A percentile compares a stretch with the other conserved stretches of the same genome.
These are phyloP conservation scores for Peromyscus leucopus DNA, from an alignment of 2,113 vertebrate genomes.

Conservation along the genomic window DNA sequence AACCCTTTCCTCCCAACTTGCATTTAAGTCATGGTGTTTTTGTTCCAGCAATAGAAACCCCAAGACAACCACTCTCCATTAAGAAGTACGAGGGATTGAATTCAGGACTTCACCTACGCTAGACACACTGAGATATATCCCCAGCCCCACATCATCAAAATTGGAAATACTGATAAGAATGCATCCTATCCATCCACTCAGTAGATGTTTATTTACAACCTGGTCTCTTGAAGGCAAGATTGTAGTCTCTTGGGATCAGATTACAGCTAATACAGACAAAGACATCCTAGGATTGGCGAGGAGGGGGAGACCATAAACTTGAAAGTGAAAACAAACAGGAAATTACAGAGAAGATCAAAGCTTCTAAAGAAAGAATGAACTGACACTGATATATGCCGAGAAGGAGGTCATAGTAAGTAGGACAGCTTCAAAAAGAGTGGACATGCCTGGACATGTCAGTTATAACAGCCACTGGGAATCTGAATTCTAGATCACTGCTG, in stretches of 20 bases:
- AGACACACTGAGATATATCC: not conserved
- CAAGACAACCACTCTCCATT: not conserved
- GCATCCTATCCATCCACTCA: not conserved
- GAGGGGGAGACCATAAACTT: not conserved
- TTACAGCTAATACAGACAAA: not conserved
- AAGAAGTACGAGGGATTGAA: not conserved
- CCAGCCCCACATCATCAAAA: not conserved
- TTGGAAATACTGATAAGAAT: not conserved
- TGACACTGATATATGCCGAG: not conserved
- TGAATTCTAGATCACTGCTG: too few species aligned
- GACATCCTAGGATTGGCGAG: not conserved
- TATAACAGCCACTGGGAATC: too few species aligned
- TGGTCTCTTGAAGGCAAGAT: not conserved
- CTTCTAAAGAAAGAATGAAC: not conserved
- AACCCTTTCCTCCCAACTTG: too few species aligned
- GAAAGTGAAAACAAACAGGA: not conserved
- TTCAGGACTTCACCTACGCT: not conserved
- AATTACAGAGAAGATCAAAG: slow-evolving; percentile 17
- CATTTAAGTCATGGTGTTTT: too few species aligned
- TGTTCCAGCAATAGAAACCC: too few species aligned
- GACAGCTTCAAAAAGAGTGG: too few species aligned
- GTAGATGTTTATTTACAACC: not conserved
- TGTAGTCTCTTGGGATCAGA: too few species aligned
- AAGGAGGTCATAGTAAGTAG: too few species aligned
- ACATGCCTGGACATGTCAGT: too few species aligned